Evolutionary conservation across 2,888 invertebrate species (phyloP).

Genomic region (Cheilosia pagana): DNA sequence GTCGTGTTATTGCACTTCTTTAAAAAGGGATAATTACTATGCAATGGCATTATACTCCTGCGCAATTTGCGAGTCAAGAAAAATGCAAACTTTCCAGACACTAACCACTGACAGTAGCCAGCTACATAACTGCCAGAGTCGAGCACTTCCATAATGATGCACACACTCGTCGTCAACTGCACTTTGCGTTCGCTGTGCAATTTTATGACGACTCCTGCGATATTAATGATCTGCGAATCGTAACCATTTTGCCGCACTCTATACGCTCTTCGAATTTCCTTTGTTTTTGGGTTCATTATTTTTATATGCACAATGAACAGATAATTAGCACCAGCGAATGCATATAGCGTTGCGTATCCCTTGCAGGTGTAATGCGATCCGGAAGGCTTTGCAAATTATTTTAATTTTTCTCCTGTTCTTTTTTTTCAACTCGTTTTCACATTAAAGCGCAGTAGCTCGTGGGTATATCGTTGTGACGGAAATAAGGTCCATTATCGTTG

Average conservation of each 20-base stretch:
- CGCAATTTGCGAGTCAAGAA: slow-evolving; percentile 12
- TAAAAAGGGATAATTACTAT: slow-evolving; percentile 34
- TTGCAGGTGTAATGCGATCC: slow-evolving; percentile 67
- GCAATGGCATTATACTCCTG: slow-evolving; percentile 30
- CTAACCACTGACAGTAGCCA: slow-evolving; percentile 26
- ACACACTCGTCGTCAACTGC: slow-evolving; percentile 23
- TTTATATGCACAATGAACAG: slow-evolving; percentile 71
- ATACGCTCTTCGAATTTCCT: slow-evolving; percentile 43
- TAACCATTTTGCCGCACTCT: slow-evolving; percentile 69
- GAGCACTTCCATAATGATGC: slow-evolving; percentile 25
- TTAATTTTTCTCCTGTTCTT: slow-evolving; percentile 17
- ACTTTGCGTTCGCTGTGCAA: slow-evolving; percentile 8
- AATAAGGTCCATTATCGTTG: slow-evolving; percentile 63
- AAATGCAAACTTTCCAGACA: slow-evolving; percentile 32
- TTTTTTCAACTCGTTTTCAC: slow-evolving; percentile 11
- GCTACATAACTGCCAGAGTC: not conserved
- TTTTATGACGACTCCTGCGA: slow-evolving; percentile 34
- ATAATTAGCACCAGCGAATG: slow-evolving; percentile 67
- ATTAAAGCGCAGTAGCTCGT: slow-evolving; percentile 60
- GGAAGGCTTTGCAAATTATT: slow-evolving; percentile 43
- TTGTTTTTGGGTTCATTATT: slow-evolving; percentile 37
- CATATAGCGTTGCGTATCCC: slow-evolving; percentile 5
- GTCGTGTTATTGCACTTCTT: slow-evolving; percentile 4
- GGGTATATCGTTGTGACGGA: slow-evolving; percentile 64
- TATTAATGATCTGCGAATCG: slow-evolving; percentile 73